Base-by-base conservation (phyloP, 2,888 invertebrate genomes). In the Slavum lentiscoides region DNA sequence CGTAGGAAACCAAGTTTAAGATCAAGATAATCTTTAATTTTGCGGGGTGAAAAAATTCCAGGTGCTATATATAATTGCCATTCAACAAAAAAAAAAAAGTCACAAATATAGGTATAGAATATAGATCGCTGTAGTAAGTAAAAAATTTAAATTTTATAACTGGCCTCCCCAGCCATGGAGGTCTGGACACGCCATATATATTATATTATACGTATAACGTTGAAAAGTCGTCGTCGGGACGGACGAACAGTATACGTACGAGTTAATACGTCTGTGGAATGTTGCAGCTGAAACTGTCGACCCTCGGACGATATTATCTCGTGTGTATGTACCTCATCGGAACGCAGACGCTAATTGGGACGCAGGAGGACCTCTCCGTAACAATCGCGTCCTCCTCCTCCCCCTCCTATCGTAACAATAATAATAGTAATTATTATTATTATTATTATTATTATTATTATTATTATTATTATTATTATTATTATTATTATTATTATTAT, bases 261-360 rank as follows among this genome's bases (percentile, higher is more conserved):
- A 30, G 68, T 68, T 76, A 77, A 77, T 69, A 30, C 30, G 77
- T 69, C 68, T 62, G 53, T 69, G 77, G 77, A 77, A 77, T 77
- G 77, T 30, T 30, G 30, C 77, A 77, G 77, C 77, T 77, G 77
- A 69, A 77, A 77, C 77, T 77, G 77, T 77, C 76, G 76, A 76
- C 74, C 74, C 74, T 74, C 74, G 74, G 66, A 74, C 66, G 74
- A 74, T 74, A 74, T 74, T 74, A 74, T 74, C 74, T 49, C 49
- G 49, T 11, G 13, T 11, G 74, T 53, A 21, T 55, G 66, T 74
- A 66, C 66, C 64, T 64, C 62, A 30, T 30, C 55, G 74, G 66
- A 74, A 74, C 74, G 67, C 66, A 62, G 77, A 80, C 77, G 70
- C 77, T 80, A 80, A 80, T 80, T 80, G 77, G 77, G 30, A 80